Conservation (phyloP, 2,888 invertebrate species). For the Nysson spinosus region DNA sequence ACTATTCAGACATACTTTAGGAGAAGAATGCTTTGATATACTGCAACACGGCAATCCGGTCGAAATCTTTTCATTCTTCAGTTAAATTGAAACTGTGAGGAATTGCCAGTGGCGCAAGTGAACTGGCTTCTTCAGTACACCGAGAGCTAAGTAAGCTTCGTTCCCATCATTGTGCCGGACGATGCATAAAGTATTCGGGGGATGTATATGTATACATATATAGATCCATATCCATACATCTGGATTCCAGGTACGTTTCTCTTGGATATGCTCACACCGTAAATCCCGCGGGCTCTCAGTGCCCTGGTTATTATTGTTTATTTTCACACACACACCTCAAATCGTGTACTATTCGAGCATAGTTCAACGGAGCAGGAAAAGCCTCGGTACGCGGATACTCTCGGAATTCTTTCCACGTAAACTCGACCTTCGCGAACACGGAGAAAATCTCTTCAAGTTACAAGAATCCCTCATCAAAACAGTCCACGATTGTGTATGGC, state of each 20-base stretch:
- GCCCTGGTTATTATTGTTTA: slow-evolving; percentile 33
- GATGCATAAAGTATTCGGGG: slow-evolving; percentile 36
- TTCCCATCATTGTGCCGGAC: slow-evolving; percentile 52
- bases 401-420: background rate
- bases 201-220: too few relatives aligned
- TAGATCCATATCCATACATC: background rate
- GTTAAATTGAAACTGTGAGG: slow-evolving; percentile 21
- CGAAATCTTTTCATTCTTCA: slow-evolving; percentile 13
- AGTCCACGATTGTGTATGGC: too few relatives aligned
- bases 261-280: slow-evolving; percentile 35
- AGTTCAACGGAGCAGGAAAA: slow-evolving; percentile 16
- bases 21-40: too few relatives aligned
- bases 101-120: slow-evolving; percentile 26
- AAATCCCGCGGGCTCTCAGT: slow-evolving; percentile 26
- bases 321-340: slow-evolving; percentile 18
- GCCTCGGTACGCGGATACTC: background rate
- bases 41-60: too few relatives aligned
- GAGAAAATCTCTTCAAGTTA: slow-evolving; percentile 3
- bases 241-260: slow-evolving; percentile 24
- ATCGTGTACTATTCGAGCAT: background rate
- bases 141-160: slow-evolving; percentile 30
- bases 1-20: too few relatives aligned
- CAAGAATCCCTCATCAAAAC: background rate
- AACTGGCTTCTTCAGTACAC: slow-evolving; percentile 4
- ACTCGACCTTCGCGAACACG: background rate